Base-by-base conservation (phyloP, 2,113 vertebrate genomes). In the Micronycteris hirsuta region DNA sequence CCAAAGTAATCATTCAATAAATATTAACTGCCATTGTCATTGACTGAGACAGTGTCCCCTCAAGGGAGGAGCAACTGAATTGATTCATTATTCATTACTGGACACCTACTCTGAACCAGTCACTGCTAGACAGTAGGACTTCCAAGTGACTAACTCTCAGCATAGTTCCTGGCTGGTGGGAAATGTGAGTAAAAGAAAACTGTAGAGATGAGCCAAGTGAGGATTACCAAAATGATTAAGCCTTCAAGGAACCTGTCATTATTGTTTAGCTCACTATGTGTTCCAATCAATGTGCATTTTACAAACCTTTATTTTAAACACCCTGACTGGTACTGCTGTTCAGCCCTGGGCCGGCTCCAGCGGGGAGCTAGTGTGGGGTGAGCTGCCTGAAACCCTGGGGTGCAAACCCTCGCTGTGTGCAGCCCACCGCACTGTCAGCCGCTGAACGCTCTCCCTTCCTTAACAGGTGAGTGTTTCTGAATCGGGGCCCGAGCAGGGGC, bases 401-500 rank as follows among this genome's bases (percentile, higher is more conserved):
- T 26, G 76, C 33, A 19, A 58, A 19, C 20, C 11, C 31, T 9
- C 0, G 0, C 10, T 3, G 22, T 31, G 16, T 12, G n/a, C 13
- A 54, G 67, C 14, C 36, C 43, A 54, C 8, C 0, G 41, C 15
- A 12, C 1, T 10, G 28, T 1, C 8, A 70, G 56, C 9, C 73
- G 65, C n/a, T 11, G 0, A 20, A 0, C n/a, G 14, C 2, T 43
- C 28, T 36, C 11, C 4, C 56, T 58, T 49, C 52, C 97, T 96
- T 98, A 98, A 96, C 99, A 99, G 12, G 85, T 88, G 7, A 61
- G 91, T 0, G 98, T 97, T 93, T 99, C 99, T 3, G 98, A 93
- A 73, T 97, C 91, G 4, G 98, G 97, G 41, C 99, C 99, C 0
- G 61, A 41, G 96, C 99, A 99, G 0, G 94, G 3, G 6, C 96